phyloP scores from a whole-genome alignment of 1,140 invertebrate species.

The Meloidogyne floridensis region DNA sequence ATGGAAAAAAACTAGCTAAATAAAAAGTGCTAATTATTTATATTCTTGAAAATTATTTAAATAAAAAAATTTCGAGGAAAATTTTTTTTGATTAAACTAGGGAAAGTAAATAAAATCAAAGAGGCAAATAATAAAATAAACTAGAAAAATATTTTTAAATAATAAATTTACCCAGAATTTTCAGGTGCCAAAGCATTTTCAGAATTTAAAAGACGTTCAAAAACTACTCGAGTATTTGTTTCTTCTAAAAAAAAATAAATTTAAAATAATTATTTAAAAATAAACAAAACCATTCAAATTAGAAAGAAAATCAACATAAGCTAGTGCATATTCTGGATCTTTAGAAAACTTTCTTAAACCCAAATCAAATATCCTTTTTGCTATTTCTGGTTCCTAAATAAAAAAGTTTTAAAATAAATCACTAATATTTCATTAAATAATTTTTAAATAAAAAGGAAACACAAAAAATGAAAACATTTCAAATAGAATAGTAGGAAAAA shows the following conservation, averaged over 20 bases:
- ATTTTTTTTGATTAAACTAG: no score
- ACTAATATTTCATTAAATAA: not conserved
- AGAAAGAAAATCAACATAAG: slow-evolving; percentile 94
- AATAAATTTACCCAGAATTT: slow-evolving; percentile 79
- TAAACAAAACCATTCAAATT: slow-evolving; percentile 90
- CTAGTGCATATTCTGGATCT: slow-evolving; percentile 88
- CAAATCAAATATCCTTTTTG: slow-evolving; percentile 95
- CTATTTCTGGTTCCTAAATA: slow-evolving; percentile 86
- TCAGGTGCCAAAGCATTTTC: slow-evolving; percentile 85
- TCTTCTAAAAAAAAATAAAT: slow-evolving; percentile 76
- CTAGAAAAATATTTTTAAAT: not conserved
- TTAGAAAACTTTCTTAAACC: slow-evolving; percentile 93
- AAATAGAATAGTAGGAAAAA: no score
- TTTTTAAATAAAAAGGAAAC: no score
- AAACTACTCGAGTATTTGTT: slow-evolving; percentile 95
- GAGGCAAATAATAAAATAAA: no score
- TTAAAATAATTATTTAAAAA: slow-evolving; percentile 23
- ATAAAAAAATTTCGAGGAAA: no score
- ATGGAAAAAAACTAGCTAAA: no score
- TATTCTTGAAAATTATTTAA: no score
- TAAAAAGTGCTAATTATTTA: no score
- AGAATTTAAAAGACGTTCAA: slow-evolving; percentile 91
- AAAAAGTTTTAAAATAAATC: slow-evolving; percentile 6
- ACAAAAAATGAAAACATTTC: no score
- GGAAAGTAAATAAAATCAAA: no score